Evolutionary conservation across 1,140 invertebrate genomes (phyloP), one percentile per base, ranked within the genome.

Genomic region (Physella acuta): DNA sequence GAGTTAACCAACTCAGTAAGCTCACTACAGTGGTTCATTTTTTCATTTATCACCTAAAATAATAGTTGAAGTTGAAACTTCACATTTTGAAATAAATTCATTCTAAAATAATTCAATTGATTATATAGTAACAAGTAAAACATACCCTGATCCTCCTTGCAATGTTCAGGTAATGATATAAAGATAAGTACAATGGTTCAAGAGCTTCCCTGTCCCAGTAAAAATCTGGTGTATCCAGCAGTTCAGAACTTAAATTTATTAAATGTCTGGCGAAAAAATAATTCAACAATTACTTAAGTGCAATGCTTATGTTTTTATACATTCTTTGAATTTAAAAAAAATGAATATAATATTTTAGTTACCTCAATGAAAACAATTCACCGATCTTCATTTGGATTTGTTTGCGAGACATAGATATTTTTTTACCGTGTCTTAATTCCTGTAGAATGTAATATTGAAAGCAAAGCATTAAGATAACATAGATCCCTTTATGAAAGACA

Each of bases 181-280:
- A 92, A 78, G 91, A 90, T 60, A 90, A 87, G 70, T 95, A 98
- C 0, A 97, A 84, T 0, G 79, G 85, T 87, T 97, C 95, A 4
- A 97, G 86, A 49, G 92, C 87, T 76, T 96, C 93, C 61, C 93
- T 88, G 76, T 98, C 95, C 95, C 96, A 98, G 82, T 98, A 98
- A 85, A 97, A 97, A 85, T 98, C 96, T 0, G 96, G 95, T 0
- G 92, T 94, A 82, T 97, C 95, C 51, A 98, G 82, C 8, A 97
- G 86, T 85, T 98, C 95, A 0, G 95, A 97, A 71, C 93, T 93
- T 56, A 98, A 87, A 85, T 96, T 98, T 11, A 98, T 91, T 2
- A 91, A 87, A 85, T 98, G 95, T 28, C 85, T 85, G 72, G 2
- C 77, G 63, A 52, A 58, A 60, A 72, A 72, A 60, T 16, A 58